A percentile compares a stretch with the other conserved stretches of the same genome.
Conservation (phyloP, 2,113 vertebrate species). For the Marmota flaviventris region DNA sequence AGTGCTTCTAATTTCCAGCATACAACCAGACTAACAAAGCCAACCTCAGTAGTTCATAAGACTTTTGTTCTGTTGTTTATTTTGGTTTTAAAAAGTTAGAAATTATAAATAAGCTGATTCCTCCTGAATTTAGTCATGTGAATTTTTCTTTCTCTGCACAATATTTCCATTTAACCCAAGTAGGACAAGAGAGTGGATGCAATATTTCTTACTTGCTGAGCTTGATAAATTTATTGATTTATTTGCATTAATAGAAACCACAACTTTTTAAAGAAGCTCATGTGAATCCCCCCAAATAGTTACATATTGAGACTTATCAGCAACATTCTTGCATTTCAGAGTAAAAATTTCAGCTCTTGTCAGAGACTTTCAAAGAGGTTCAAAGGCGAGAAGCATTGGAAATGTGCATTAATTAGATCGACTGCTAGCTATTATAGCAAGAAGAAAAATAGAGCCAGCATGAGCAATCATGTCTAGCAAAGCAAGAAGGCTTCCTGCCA, state of each 20-base stretch:
- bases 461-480: neutral
- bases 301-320: neutral
- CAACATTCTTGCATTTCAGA: neutral
- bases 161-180: neutral
- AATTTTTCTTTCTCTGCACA: neutral
- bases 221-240: neutral
- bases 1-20: neutral
- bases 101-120: neutral
- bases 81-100: neutral
- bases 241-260: neutral
- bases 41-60: neutral
- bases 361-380: neutral
- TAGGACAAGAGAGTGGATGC: neutral
- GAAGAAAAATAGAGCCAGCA: neutral
- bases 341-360: neutral
- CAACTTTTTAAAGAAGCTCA: neutral
- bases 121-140: neutral
- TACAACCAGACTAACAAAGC: neutral
- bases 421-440: neutral
- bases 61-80: neutral
- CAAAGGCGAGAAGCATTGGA: neutral
- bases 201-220: neutral
- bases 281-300: neutral
- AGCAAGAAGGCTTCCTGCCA: neutral
- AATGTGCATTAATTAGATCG: neutral